phyloP scores from a whole-genome alignment of 2,113 vertebrate species.

The Silurus asotus region DNA sequence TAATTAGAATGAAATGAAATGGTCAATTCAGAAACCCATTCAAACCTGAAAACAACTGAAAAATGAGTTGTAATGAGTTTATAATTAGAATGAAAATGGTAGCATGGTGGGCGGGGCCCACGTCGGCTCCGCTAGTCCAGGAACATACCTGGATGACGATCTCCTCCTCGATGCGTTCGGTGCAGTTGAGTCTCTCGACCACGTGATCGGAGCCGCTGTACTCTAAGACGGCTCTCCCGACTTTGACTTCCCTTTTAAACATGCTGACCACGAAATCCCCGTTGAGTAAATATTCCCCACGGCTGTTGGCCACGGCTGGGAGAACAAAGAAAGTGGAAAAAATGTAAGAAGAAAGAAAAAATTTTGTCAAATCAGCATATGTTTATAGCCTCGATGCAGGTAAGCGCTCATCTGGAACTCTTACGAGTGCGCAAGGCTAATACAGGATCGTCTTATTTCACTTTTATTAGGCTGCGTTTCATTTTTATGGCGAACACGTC shows the following conservation, averaged over 20 bases:
- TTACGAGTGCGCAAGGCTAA: background rate
- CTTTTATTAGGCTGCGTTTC: background rate
- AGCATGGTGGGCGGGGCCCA: too few relatives aligned
- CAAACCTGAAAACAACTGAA: background rate
- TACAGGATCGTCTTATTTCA: background rate
- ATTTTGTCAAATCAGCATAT: background rate
- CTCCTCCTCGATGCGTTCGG: slow-evolving; percentile 91
- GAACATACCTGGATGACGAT: slow-evolving; percentile 86
- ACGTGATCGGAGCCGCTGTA: slow-evolving; percentile 93
- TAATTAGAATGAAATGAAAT: background rate
- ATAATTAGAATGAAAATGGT: too few relatives aligned
- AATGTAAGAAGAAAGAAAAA: slow-evolving; percentile 30
- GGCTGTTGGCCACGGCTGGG: slow-evolving; percentile 89
- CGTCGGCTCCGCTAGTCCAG: too few relatives aligned
- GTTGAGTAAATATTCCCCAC: slow-evolving; percentile 94
- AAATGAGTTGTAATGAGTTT: too few relatives aligned
- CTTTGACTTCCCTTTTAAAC: slow-evolving; percentile 98
- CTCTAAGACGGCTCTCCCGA: slow-evolving; percentile 89
- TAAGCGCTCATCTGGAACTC: background rate
- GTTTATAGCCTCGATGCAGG: background rate
- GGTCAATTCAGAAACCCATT: background rate
- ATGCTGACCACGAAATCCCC: slow-evolving; percentile 98
- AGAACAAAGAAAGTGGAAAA: slow-evolving; percentile 6
- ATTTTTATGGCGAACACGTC: background rate
- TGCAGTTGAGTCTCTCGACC: slow-evolving; percentile 94